A percentile compares a stretch with the other conserved stretches of the same genome.
Evolutionary conservation across 2,888 invertebrate species (phyloP).

Genomic region (Digitonthophagus gazella): DNA sequence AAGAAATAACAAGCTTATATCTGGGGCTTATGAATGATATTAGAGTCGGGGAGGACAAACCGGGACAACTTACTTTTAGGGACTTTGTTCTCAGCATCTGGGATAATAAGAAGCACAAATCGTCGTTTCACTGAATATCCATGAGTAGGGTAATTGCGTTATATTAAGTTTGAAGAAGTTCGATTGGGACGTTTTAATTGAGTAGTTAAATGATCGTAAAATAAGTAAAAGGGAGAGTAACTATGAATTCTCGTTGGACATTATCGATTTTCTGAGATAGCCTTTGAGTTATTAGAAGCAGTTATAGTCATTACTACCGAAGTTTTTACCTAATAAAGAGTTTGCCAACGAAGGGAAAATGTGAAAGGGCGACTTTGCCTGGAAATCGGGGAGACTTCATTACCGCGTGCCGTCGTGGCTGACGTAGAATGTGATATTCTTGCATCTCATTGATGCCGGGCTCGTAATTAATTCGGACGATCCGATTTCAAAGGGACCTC

Average conservation of each 20-base stretch:
- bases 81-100: too few relatives aligned
- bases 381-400: slow-evolving; percentile 20
- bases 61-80: too few relatives aligned
- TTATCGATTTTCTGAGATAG: too few relatives aligned
- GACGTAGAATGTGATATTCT: slow-evolving; percentile 27
- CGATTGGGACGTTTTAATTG: too few relatives aligned
- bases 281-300: slow-evolving; percentile 36
- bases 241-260: too few relatives aligned
- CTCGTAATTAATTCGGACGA: slow-evolving; percentile 24
- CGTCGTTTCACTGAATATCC: background rate
- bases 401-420: slow-evolving; percentile 18
- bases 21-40: background rate
- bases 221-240: too few relatives aligned
- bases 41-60: background rate
- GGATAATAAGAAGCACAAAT: background rate
- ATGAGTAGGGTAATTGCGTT: background rate
- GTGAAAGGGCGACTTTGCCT: slow-evolving; percentile 6
- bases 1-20: background rate
- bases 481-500: background rate
- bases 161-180: background rate
- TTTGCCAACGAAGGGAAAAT: too few relatives aligned
- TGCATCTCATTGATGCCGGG: slow-evolving; percentile 24
- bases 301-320: slow-evolving; percentile 34
- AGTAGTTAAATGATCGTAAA: too few relatives aligned
- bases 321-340: slow-evolving; percentile 35